Conservation (phyloP, 2,797 vertebrate species). For the Hybognathus amarus region DNA sequence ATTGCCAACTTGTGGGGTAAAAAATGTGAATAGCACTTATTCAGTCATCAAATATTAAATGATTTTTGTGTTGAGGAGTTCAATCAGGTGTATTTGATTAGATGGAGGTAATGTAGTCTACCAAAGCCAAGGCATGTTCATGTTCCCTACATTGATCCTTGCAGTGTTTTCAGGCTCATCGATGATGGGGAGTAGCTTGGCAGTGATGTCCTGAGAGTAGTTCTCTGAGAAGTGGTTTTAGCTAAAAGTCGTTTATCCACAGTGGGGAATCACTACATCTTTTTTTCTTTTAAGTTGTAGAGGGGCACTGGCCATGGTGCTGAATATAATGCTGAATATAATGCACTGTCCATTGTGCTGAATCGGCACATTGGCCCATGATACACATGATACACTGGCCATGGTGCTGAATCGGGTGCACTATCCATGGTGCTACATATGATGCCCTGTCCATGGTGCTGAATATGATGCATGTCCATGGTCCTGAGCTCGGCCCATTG, state of each 20-base stretch:
- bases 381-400: no score
- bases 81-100: no score
- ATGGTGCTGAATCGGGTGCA: no score
- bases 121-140: not conserved
- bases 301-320: not conserved
- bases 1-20: no score
- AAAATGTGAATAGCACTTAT: no score
- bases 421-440: not conserved
- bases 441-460: no score
- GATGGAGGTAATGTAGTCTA: not conserved
- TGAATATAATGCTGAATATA: not conserved
- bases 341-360: no score
- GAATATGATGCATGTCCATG: no score
- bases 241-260: not conserved
- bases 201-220: not conserved
- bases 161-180: not conserved
- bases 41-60: no score
- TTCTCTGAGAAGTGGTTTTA: slow-evolving; percentile 7
- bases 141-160: not conserved
- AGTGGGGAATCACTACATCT: not conserved
- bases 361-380: no score
- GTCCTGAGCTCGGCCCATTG: no score
- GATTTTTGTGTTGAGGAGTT: no score
- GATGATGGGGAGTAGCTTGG: not conserved
- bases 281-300: not conserved